Evolutionary conservation across 2,797 vertebrate species (phyloP), one percentile per base, ranked within the genome.

Genomic region (Acanthis flammea): DNA sequence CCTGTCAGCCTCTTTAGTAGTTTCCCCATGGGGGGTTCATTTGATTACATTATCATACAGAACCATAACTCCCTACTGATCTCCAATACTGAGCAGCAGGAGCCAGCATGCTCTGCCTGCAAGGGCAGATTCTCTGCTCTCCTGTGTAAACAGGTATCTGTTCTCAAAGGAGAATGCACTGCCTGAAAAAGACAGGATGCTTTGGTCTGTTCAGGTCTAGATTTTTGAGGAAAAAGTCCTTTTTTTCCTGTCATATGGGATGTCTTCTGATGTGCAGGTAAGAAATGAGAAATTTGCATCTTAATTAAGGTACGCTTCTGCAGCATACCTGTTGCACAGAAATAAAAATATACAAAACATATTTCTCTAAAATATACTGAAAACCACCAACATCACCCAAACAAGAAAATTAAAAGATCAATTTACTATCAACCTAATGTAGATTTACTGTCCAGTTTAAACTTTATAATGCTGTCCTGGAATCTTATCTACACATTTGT

Each of bases 31-130:
- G 21, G 27, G 23, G 6, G 3, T 10, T 87, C 68, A 89, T 87
- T 82, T 86, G 78, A 83, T 91, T 87, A 37, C 75, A 71, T 92
- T 93, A 77, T 65, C 75, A 71, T 89, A 79, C 5, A 79, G 25
- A 48, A 61, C 31, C 6, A 4, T 27, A 85, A 27, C 53, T 93
- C 80, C 47, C 67, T 44, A 16, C 63, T 9, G 41, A 35, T 54
- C 19, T 85, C 51, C 33, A 24, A 70, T 19, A 63, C 19, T 9
- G 47, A 68, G 83, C 85, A 87, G n/a, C 54, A 35, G 54, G 54
- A 57, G n/a, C 22, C 54, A 35, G 41, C 17, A 7, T 16, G 25
- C n/a, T 74, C 65, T 0, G 1, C 44, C 65, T 68, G 25, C 55
- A 81, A 78, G 51, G 44, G 41, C 35, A 75, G 41, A 55, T 48